phyloP scores from a whole-genome alignment of 2,888 invertebrate species.

The Amblyjoppa proteus region DNA sequence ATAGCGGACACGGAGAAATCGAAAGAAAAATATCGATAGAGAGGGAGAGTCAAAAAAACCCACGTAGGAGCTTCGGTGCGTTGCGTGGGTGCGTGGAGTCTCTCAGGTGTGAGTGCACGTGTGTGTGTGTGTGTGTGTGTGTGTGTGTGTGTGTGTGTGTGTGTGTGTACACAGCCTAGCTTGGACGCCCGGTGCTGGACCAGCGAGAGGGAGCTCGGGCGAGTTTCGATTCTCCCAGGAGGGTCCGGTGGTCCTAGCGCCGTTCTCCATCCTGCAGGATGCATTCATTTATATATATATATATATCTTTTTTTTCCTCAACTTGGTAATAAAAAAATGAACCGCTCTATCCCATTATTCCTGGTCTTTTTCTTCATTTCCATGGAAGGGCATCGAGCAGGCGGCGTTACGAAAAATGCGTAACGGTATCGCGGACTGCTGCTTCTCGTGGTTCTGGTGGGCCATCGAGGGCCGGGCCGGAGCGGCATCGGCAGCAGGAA shows the following conservation, averaged over 20 bases:
- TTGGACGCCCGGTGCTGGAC: slow-evolving; percentile 52
- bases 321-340: slow-evolving; percentile 5
- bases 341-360: slow-evolving; percentile 61
- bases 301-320: slow-evolving; percentile 46
- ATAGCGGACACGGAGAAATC: slow-evolving; percentile 43
- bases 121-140: slow-evolving; percentile 13
- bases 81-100: slow-evolving; percentile 53
- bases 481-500: slow-evolving; percentile 35
- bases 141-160: slow-evolving; percentile 12
- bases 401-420: slow-evolving; percentile 61
- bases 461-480: slow-evolving; percentile 46
- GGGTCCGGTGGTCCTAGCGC: slow-evolving; percentile 45
- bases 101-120: slow-evolving; percentile 10
- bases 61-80: slow-evolving; percentile 33
- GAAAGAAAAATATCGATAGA: slow-evolving; percentile 53
- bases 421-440: slow-evolving; percentile 67
- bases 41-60: slow-evolving; percentile 35
- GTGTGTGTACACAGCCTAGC: slow-evolving; percentile 13
- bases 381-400: slow-evolving; percentile 25
- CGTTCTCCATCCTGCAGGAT: slow-evolving; percentile 57
- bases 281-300: slow-evolving; percentile 54
- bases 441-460: slow-evolving; percentile 41
- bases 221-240: slow-evolving; percentile 4
- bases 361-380: slow-evolving; percentile 39
- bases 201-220: slow-evolving; percentile 32